Evolutionary conservation across 1,140 invertebrate genomes (phyloP).

Genomic region (Aphelinus atriplicis): DNA sequence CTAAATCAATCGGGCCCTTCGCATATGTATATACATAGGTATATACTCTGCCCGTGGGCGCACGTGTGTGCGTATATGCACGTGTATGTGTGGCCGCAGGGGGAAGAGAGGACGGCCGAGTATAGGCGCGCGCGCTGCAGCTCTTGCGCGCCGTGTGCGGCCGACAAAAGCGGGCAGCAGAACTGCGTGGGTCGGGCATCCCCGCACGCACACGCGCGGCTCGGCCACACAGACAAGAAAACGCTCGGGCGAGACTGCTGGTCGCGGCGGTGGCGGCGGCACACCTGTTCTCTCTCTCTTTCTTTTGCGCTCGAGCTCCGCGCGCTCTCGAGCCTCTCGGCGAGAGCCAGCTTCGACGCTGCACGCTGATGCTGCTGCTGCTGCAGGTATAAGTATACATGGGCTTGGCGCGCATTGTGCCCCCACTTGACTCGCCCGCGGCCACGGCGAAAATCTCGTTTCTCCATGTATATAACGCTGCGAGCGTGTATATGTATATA

Average conservation of each 20-base stretch:
- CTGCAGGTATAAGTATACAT: too few relatives aligned
- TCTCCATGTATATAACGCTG: too few relatives aligned
- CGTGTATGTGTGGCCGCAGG: too few relatives aligned
- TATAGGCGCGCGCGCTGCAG: not conserved
- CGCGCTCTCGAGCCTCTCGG: not conserved
- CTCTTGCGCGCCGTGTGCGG: constrained; percentile 16
- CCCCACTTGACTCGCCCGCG: too few relatives aligned
- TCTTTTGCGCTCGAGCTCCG: not conserved
- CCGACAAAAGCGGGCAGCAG: constrained; percentile 31
- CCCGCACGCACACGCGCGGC: not conserved
- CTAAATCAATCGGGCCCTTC: not conserved
- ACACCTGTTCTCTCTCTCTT: constrained; percentile 43
- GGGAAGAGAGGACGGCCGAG: not conserved
- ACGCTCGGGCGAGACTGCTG: constrained; percentile 43
- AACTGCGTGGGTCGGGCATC: constrained; percentile 1
- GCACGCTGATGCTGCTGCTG: too few relatives aligned
- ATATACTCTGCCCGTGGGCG: not conserved
- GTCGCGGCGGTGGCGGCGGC: constrained; percentile 29
- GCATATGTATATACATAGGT: too few relatives aligned
- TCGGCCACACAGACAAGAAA: constrained; percentile 9
- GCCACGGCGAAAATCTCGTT: too few relatives aligned
- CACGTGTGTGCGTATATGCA: not conserved
- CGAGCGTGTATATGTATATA: too few relatives aligned
- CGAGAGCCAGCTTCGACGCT: too few relatives aligned
- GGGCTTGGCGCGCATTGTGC: too few relatives aligned